Base-by-base conservation (phyloP, 2,888 invertebrate genomes). In the Neelides folsomi region DNA sequence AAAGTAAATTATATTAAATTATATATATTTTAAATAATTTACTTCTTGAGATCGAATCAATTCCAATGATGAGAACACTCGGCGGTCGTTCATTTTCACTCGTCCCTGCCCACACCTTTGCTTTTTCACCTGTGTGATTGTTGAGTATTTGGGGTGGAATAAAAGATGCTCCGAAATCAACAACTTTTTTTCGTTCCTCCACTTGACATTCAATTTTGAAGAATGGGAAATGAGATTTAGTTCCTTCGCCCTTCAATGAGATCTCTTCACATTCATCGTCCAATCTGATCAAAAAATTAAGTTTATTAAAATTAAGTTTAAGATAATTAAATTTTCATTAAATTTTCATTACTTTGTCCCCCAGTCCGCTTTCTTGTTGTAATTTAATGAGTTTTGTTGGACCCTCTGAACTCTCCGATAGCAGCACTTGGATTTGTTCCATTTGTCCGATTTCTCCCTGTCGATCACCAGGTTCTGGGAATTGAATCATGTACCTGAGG, bases 301-400 rank as follows among this genome's bases (percentile, higher is more conserved):
- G 18, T 27, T 36, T 13, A 46, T 16, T 12, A 16, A 8, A 6
- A 47, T 38, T 16, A 27, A 36, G 36, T 34, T 37, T 10, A 35
- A 37, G 36, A 47, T 18, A 18, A 19, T 15, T 34, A 7, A 46
- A 13, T 38, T 35, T 13, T 12, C 4, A 9, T 27, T 9, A 36
- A 9, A 47, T 16, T 42, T 42, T 16, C 42, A 42, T 48, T 56
- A 63, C 63, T 16, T 47, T 18, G 59, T 48, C 27, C 40, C 48
- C 57, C 57, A 59, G 51, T 63, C 63, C 6, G 63, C 63, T 43
- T 60, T 51, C 42, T 57, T 52, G 34, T 59, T 49, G 43, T 60
- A 63, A 8, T 60, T 55, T 9, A 52, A 43, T 9, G 58, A 55
- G n/a, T 46, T 18, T 47, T 61, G 63, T 1, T 48, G 10, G 2